Evolutionary conservation across 2,113 vertebrate genomes (phyloP).

Genomic region (Prunella fulvescens): DNA sequence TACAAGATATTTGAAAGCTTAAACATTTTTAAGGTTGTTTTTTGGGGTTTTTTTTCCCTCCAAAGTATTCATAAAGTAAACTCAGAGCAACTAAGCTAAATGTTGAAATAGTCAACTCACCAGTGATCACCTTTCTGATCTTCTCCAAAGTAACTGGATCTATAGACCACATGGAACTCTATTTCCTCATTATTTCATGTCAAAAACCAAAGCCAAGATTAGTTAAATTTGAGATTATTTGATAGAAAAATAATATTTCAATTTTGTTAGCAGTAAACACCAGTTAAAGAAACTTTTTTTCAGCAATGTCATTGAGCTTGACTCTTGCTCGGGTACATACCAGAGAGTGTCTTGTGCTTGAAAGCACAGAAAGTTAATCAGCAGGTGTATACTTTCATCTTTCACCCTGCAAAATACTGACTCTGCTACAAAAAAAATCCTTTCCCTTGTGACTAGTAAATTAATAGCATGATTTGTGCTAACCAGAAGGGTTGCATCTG

Average conservation of each 20-base stretch:
- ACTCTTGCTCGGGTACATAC: background rate
- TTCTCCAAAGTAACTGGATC: background rate
- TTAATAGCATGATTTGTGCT: background rate
- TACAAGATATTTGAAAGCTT: background rate
- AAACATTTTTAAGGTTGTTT: background rate
- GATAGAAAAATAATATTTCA: background rate
- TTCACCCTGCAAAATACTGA: background rate
- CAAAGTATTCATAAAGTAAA: background rate
- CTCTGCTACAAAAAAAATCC: background rate
- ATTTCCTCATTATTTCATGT: background rate
- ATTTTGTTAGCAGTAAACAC: background rate
- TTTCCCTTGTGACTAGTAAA: background rate
- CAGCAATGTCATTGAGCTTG: background rate
- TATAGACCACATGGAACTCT: background rate
- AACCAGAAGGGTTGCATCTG: background rate
- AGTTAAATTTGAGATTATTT: slow-evolving; percentile 17
- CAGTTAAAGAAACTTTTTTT: slow-evolving; percentile 2
- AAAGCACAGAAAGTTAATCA: background rate
- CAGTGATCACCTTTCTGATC: background rate
- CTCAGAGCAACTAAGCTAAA: background rate
- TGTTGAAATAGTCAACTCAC: background rate
- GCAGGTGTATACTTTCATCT: background rate
- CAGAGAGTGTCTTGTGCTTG: background rate
- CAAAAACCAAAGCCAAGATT: background rate
- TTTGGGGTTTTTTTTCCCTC: rapidly evolving